Conservation (phyloP, 2,888 invertebrate species). For the Drosophila incognita region DNA sequence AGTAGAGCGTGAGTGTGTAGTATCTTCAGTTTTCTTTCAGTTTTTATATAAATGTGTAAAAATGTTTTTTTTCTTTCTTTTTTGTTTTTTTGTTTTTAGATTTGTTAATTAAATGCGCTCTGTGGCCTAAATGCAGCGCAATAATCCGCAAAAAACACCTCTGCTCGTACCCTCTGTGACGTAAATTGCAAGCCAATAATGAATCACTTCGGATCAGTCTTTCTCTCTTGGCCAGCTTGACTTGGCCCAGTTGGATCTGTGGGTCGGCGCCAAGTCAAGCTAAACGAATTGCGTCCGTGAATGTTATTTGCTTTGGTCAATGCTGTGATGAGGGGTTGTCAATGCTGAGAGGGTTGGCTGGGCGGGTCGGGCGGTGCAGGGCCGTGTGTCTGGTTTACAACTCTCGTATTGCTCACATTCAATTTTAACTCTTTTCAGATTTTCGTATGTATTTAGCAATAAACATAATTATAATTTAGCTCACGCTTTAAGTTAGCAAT, state of each 20-base stretch:
- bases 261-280: conserved; percentile 58
- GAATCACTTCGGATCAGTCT: conserved; percentile 64
- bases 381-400: conserved; percentile 5
- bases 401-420: conserved; percentile 50
- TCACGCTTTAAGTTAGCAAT: conserved; percentile 66
- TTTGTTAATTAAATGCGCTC: conserved; percentile 43
- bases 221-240: conserved; percentile 54
- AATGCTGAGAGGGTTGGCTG: conserved; percentile 3
- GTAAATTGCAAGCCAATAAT: conserved; percentile 32
- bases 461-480: conserved; percentile 68
- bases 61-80: conserved; percentile 30
- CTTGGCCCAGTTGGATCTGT: conserved; percentile 9
- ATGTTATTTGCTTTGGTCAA: conserved; percentile 16
- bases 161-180: conserved; percentile 4
- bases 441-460: conserved; percentile 46
- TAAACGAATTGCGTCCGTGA: conserved; percentile 61
- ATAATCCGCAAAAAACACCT: conserved; percentile 6
- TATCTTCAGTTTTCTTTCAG: background rate
- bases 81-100: conserved; percentile 13
- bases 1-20: conserved; percentile 18
- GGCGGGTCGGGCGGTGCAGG: conserved; percentile 1
- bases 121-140: conserved; percentile 56
- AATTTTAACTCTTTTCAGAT: conserved; percentile 41
- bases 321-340: conserved; percentile 7
- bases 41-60: conserved; percentile 46